Evolutionary conservation across 1,140 invertebrate genomes (phyloP), one percentile per base, ranked within the genome.

Genomic region (Apis dorsata): DNA sequence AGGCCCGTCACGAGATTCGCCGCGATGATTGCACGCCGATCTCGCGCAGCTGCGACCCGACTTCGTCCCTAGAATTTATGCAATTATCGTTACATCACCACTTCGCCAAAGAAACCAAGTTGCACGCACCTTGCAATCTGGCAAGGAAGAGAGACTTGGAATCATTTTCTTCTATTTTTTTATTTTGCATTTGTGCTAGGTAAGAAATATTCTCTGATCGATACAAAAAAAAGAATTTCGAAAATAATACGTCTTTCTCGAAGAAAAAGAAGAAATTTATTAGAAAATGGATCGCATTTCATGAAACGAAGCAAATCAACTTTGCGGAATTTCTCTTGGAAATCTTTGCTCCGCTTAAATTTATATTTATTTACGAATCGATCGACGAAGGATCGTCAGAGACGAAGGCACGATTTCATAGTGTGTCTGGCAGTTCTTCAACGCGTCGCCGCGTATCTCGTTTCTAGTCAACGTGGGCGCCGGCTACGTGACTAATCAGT

Each of bases 21-120:
- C 79, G 79, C 88, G 86, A 90, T 89, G 90, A 91, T 90, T 88
- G 83, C 80, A 66, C 85, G 78, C 79, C 85, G 55, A 88, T 81
- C 73, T 69, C 73, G 79, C 53, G 77, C 83, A 85, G 80, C 85
- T 84, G 87, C 65, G 81, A 51, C 66, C 57, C 83, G 55, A 62
- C 74, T 82, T 86, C 84, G 76, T 68, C 19, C 72, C 72, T 81
- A 63, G 76, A 73, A 81, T 83, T 86, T 82, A 81, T 78, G 82
- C 74, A 86, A 87, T 86, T 83, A 84, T 62, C 79, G 70, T 85
- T 74, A 49, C 79, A 59, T 65, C 78, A 68, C 19, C 11, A 7
- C 34, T 53, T 65, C 62, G 49, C 51, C 44, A 34, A 34, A 34
- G 49, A 53, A 74, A 44, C 21, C 4, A 28, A 60, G 44, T 49